Conservation (phyloP, 1,140 invertebrate species). For the Drosophila arizonae region DNA sequence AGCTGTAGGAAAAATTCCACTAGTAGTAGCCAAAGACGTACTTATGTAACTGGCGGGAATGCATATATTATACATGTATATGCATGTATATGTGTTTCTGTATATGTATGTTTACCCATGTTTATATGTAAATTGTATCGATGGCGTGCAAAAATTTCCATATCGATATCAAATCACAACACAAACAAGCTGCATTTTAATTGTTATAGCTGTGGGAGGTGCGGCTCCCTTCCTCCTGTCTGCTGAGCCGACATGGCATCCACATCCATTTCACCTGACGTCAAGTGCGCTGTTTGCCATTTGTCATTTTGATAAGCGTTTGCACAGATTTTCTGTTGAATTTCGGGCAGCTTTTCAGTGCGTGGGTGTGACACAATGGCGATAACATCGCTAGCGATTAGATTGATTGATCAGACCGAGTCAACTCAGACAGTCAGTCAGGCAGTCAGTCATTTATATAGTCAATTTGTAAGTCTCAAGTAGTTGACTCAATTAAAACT, state of each 20-base stretch:
- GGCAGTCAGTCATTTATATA: neutral
- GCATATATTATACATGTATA: slow-evolving; percentile 7
- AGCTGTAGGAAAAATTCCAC: slow-evolving; percentile 35
- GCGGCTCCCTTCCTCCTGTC: neutral
- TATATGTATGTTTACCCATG: neutral
- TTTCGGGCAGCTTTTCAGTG: slow-evolving; percentile 5
- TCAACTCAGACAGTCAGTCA: neutral
- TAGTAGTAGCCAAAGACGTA: neutral
- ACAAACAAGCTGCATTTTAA: slow-evolving; percentile 59
- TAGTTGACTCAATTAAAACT: slow-evolving; percentile 24
- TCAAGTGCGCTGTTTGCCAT: slow-evolving; percentile 60
- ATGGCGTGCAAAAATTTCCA: slow-evolving; percentile 20
- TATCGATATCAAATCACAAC: slow-evolving; percentile 3
- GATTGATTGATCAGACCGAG: slow-evolving; percentile 34
- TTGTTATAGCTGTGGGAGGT: slow-evolving; percentile 14
- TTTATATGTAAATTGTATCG: too few relatives aligned
- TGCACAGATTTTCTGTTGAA: slow-evolving; percentile 20
- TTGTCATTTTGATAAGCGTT: slow-evolving; percentile 60
- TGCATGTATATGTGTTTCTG: too few relatives aligned
- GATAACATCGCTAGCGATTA: slow-evolving; percentile 39
- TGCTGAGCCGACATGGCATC: neutral
- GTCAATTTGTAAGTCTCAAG: slow-evolving; percentile 11
- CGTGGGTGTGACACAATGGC: slow-evolving; percentile 54
- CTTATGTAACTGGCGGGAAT: too few relatives aligned
- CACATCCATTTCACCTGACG: slow-evolving; percentile 44